Evolutionary conservation across 2,888 invertebrate species (phyloP).

Genomic region (Cacoxenus indagator): DNA sequence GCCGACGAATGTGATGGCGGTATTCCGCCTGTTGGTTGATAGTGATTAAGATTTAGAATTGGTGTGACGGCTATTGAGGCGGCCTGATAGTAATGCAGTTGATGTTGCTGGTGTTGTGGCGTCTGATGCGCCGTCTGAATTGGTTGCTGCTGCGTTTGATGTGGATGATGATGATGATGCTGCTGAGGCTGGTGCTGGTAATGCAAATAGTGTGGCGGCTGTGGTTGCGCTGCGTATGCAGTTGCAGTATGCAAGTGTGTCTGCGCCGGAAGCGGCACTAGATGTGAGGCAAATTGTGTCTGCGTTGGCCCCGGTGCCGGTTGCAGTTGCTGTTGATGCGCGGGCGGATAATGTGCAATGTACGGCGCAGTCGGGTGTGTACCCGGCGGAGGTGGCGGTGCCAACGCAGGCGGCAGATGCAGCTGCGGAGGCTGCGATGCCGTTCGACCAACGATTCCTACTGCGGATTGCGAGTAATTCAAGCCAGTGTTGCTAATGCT

Average conservation of each 20-base stretch:
- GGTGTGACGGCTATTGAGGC: slow-evolving; percentile 53
- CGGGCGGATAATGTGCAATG: slow-evolving; percentile 6
- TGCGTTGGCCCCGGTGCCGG: slow-evolving; percentile 27
- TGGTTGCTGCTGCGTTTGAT: slow-evolving; percentile 38
- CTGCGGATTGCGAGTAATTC: slow-evolving; percentile 37
- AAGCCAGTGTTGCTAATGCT: slow-evolving; percentile 38
- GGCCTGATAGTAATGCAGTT: slow-evolving; percentile 63
- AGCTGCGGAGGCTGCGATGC: slow-evolving; percentile 34
- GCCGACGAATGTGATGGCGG: slow-evolving; percentile 31
- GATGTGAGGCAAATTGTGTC: slow-evolving; percentile 48
- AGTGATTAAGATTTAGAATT: slow-evolving; percentile 74
- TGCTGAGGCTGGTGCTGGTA: slow-evolving; percentile 47
- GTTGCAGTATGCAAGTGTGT: slow-evolving; percentile 48
- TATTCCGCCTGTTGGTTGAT: slow-evolving; percentile 57
- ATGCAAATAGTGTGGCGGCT: slow-evolving; percentile 50
- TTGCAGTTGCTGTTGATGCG: slow-evolving; percentile 14
- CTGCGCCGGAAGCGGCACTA: slow-evolving; percentile 38
- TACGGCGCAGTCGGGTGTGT: slow-evolving; percentile 5
- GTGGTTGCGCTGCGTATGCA: slow-evolving; percentile 48
- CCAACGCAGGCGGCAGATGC: slow-evolving; percentile 22
- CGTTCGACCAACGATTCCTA: slow-evolving; percentile 24
- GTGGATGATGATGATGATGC: slow-evolving; percentile 45
- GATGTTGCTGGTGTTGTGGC: slow-evolving; percentile 54
- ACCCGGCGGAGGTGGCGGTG: neutral
- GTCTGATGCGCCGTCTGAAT: slow-evolving; percentile 26